Base-by-base conservation (phyloP, 2,888 invertebrate species). In the Drosophila kanekoi region DNA sequence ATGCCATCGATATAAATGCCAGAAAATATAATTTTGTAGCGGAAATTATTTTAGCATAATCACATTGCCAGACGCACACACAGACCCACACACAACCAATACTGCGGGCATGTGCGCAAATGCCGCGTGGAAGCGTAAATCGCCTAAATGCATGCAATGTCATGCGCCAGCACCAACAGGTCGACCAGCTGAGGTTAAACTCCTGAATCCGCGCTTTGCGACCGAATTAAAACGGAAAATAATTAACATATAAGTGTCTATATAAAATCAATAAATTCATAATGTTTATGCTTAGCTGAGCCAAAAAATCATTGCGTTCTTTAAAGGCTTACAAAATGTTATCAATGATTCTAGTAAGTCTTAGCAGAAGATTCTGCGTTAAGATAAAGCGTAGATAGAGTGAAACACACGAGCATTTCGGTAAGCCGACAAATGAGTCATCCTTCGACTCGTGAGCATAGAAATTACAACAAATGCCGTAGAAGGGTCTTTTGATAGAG, bases 1-100 rank as follows among this genome's bases (percentile, higher is more conserved):
- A 35, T 13, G 20, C 18, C 40, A 44, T 16, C 35, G 38, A 23
- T 58, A 28, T 32, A 59, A 51, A 52, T 65, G 63, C 44, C 47
- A 43, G 14, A 68, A 71, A 79, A 74, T 77, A 74, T 59, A 71
- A 79, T 84, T 70, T 64, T 69, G 72, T 52, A 59, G 66, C 79
- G 77, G 69, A 87, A 81, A 81, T 87, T 73, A 79, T 81, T 79
- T 70, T 57, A 68, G 68, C 72, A 87, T 81, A 84, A 79, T 83
- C 71, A 74, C 49, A 57, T 69, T 64, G 49, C 32, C 67, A 57
- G 47, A 70, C 60, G 66, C 14, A 33, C 53, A 20, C 11, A 60
- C 20, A 53, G 40, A 60, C 10, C 41, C 38, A 38, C 20, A 47
- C 14, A 40, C 38, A 69, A 20, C 48, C 20, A 38, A 28, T 28